Conservation (phyloP, 2,888 invertebrate genomes). For the Lithophane ornitopus region DNA sequence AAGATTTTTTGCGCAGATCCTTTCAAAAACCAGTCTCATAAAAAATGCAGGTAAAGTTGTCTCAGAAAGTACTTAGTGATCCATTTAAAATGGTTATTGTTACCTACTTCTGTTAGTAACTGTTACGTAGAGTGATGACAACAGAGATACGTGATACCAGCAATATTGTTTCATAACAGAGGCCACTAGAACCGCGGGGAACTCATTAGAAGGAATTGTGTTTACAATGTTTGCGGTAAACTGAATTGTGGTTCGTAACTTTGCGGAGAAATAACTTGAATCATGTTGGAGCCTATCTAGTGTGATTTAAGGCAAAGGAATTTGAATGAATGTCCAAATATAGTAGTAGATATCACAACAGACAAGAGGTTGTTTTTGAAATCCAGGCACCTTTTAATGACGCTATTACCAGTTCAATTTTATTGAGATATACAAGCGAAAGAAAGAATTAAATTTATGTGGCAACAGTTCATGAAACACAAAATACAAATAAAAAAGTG, state of each 20-base stretch:
- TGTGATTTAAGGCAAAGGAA: background rate
- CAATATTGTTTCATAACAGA: conserved; percentile 60
- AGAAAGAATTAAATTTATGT: background rate
- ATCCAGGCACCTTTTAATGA: background rate
- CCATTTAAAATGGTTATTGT: conserved; percentile 9
- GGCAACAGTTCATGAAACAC: background rate
- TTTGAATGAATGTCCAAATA: conserved; percentile 16
- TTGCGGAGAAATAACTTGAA: conserved; percentile 25
- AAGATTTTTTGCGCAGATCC: conserved; percentile 39
- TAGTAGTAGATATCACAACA: background rate
- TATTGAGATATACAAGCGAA: background rate
- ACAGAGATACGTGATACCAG: conserved; percentile 56
- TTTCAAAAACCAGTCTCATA: conserved; percentile 34
- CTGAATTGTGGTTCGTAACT: conserved; percentile 24
- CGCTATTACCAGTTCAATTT: background rate
- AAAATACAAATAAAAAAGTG: background rate
- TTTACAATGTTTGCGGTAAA: conserved; percentile 50
- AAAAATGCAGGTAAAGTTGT: conserved; percentile 39
- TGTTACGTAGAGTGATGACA: conserved; percentile 64
- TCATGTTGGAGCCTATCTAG: background rate
- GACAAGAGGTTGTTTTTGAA: background rate
- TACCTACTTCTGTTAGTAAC: conserved; percentile 36
- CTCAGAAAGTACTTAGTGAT: background rate
- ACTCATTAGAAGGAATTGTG: conserved; percentile 47
- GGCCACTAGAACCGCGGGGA: conserved; percentile 47